These are phyloP conservation scores for Tadarida brasiliensis DNA, from an alignment of 2,797 vertebrate genomes.

Conservation along the genomic window DNA sequence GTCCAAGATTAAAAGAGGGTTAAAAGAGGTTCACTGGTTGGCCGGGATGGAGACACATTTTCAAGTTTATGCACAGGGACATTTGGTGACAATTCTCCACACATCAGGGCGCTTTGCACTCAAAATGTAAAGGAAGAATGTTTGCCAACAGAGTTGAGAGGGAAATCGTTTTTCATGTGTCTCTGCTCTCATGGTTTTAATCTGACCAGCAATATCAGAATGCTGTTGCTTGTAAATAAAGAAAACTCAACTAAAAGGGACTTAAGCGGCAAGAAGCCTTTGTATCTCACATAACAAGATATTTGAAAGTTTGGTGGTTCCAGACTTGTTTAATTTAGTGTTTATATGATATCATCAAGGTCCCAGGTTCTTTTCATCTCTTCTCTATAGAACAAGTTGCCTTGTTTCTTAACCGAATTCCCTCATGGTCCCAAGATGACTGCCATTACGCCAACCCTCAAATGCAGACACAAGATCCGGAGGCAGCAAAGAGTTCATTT, in stretches of 20 bases:
- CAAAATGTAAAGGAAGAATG: conserved; percentile 39
- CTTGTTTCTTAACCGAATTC: conserved; percentile 5
- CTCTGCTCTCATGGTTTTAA: conserved; percentile 16
- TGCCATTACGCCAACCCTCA: neutral
- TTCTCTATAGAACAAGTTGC: neutral
- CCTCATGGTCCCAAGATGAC: neutral
- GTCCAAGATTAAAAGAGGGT: neutral
- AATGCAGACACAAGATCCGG: neutral
- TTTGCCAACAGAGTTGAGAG: conserved; percentile 14
- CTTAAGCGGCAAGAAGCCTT: neutral
- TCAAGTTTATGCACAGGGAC: neutral
- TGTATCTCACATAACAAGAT: neutral
- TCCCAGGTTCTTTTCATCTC: neutral
- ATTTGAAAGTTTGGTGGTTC: neutral
- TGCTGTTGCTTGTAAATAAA: conserved; percentile 39
- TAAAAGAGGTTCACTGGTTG: neutral
- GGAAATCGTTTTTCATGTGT: neutral
- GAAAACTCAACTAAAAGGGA: conserved; percentile 20
- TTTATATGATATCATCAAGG: neutral
- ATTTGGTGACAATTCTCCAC: neutral
- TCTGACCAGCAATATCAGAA: neutral
- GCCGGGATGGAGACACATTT: neutral
- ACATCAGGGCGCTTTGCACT: neutral
- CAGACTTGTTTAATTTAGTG: conserved; percentile 21
- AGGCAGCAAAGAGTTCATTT: neutral